These are phyloP conservation scores for Crypturellus tataupa DNA, from an alignment of 2,797 vertebrate genomes.

Conservation along the genomic window DNA sequence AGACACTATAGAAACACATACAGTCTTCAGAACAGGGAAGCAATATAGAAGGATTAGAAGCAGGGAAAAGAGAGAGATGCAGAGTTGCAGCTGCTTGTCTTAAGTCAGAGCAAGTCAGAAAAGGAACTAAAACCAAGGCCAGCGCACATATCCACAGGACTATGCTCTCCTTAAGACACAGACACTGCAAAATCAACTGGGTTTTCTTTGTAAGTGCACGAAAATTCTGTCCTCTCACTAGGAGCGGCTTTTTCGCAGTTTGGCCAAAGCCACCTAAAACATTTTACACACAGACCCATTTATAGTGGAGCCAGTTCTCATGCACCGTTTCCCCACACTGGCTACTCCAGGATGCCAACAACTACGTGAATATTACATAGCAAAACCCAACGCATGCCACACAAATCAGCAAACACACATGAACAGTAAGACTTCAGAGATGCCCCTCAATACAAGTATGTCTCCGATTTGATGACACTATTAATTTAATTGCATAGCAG, in stretches of 20 bases:
- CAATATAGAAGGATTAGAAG: background rate
- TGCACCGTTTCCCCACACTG: background rate
- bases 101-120: background rate
- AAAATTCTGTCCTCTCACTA: accelerated
- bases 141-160: accelerated
- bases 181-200: background rate
- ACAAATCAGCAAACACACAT: background rate
- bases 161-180: background rate
- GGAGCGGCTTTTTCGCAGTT: accelerated
- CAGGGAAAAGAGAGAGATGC: background rate
- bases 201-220: background rate
- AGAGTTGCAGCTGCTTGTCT: background rate
- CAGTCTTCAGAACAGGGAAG: accelerated
- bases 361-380: accelerated
- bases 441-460: background rate
- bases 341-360: no score
- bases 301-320: accelerated
- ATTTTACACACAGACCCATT: background rate
- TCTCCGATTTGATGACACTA: background rate
- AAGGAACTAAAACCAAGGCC: background rate
- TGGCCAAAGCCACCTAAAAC: background rate
- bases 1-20: accelerated
- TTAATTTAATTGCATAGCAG: conserved; percentile 50
- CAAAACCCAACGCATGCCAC: background rate
- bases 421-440: background rate